phyloP scores from a whole-genome alignment of 2,797 vertebrate species.

The Pipistrellus pipistrellus region DNA sequence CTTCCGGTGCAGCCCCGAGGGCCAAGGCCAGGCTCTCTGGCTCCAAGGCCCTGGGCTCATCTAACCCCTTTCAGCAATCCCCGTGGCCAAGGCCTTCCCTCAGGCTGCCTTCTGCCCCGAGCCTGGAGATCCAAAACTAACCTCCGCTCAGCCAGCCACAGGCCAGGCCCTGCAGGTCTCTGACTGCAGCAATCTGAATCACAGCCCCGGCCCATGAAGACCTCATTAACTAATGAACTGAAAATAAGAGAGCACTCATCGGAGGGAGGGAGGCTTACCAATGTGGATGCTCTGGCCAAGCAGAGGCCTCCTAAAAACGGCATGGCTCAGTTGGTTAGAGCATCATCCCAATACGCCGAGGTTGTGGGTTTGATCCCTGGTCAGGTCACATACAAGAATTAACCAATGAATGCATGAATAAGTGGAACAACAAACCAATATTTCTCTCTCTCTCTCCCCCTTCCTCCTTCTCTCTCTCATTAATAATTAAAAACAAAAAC shows the following conservation, averaged over 20 bases:
- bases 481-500: background rate
- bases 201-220: background rate
- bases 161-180: background rate
- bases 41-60: background rate
- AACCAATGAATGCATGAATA: background rate
- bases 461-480: background rate
- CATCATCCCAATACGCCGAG: background rate
- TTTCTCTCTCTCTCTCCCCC: background rate
- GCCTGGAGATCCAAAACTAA: background rate
- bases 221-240: background rate
- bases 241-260: background rate
- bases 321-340: background rate
- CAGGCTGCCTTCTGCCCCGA: background rate
- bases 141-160: background rate
- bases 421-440: background rate
- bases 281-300: background rate
- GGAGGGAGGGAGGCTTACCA: background rate
- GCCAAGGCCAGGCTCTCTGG: background rate
- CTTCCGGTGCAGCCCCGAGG: background rate
- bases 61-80: background rate
- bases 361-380: background rate
- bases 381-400: background rate
- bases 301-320: background rate
- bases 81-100: background rate
- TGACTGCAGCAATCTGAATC: background rate